Percentiles rank a stretch among this genome's conserved stretches.
Evolutionary conservation across 2,888 invertebrate genomes (phyloP).

Genomic region (Candidula unifasciata): DNA sequence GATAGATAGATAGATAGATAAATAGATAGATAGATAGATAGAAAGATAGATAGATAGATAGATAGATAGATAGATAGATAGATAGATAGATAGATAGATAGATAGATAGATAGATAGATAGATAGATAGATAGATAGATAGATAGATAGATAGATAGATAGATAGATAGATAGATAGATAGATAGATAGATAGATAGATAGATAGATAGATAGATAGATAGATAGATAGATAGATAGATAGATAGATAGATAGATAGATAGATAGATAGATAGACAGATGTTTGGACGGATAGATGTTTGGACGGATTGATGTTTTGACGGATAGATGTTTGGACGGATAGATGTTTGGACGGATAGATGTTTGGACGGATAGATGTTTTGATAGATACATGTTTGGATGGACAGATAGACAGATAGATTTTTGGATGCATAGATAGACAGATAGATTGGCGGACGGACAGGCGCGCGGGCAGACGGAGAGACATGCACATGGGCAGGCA

Average conservation of each 20-base stretch:
- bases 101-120: slow-evolving; percentile 21
- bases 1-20: neutral
- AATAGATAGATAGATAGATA: neutral
- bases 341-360: too few relatives aligned
- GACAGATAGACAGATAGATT: too few relatives aligned
- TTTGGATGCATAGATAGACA: too few relatives aligned
- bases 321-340: neutral
- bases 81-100: slow-evolving; percentile 21
- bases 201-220: slow-evolving; percentile 18
- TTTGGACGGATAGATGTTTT: too few relatives aligned
- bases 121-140: slow-evolving; percentile 21
- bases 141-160: slow-evolving; percentile 21
- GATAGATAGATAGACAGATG: too few relatives aligned
- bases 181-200: slow-evolving; percentile 21
- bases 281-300: too few relatives aligned
- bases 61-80: slow-evolving; percentile 21
- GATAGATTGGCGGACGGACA: neutral
- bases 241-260: too few relatives aligned
- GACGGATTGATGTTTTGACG: neutral
- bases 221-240: slow-evolving; percentile 16
- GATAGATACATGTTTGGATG: too few relatives aligned
- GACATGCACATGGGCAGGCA: neutral
- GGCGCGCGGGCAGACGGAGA: neutral
- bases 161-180: slow-evolving; percentile 21
- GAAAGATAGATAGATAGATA: neutral